phyloP scores from a whole-genome alignment of 2,797 vertebrate genomes.

The Echeneis naucrates region DNA sequence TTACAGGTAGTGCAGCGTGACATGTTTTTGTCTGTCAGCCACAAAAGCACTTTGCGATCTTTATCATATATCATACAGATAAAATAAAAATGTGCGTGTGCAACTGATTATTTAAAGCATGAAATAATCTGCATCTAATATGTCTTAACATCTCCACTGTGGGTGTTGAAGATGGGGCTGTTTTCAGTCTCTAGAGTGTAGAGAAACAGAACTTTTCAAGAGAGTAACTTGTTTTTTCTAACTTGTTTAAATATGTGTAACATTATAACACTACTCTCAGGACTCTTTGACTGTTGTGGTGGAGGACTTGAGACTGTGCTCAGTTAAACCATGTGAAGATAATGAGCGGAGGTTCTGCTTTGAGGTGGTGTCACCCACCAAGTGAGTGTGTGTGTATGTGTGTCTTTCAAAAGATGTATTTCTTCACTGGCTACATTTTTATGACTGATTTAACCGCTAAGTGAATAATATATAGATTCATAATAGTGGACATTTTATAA shows the following conservation, averaged over 20 bases:
- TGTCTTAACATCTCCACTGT: not conserved
- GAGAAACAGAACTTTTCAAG: not conserved
- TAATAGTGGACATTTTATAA: not conserved
- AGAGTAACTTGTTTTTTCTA: not conserved
- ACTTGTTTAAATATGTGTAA: not conserved
- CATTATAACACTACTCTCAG: conserved; percentile 73
- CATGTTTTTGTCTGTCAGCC: too few relatives aligned
- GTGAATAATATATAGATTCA: not conserved
- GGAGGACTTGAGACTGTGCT: conserved; percentile 94
- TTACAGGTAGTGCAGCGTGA: too few relatives aligned
- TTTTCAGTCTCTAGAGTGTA: conserved; percentile 8
- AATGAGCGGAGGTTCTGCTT: conserved; percentile 98
- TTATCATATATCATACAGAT: not conserved
- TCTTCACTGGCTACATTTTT: not conserved
- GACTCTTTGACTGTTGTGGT: conserved; percentile 96
- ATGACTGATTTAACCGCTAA: not conserved
- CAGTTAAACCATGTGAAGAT: conserved; percentile 96
- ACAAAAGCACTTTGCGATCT: too few relatives aligned
- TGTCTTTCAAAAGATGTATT: not conserved
- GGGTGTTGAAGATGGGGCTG: not conserved
- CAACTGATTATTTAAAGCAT: too few relatives aligned
- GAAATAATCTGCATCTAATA: not conserved
- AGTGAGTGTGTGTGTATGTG: conserved; percentile 85
- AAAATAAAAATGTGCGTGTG: not conserved
- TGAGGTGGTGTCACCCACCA: conserved; percentile 97